Evolutionary conservation across 1,140 invertebrate species (phyloP), one percentile per base, ranked within the genome.

Genomic region (Globodera rostochiensis): DNA sequence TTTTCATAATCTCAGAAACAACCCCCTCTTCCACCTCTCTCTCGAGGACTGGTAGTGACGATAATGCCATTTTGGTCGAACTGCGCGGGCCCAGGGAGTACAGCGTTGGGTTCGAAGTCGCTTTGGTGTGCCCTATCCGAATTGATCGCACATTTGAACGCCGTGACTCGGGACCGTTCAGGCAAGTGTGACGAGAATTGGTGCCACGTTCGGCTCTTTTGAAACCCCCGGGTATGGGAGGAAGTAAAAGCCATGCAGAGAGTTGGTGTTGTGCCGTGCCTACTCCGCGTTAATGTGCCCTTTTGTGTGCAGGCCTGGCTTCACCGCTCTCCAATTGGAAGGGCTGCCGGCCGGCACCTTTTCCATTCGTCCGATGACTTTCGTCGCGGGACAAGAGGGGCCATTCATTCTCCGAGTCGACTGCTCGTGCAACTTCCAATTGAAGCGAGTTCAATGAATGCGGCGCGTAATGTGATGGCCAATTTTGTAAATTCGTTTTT

Each of bases 341-440:
- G 92, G 93, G 86, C 92, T 97, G 19, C 94, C 95, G 8, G 92
- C 94, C 0, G 96, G 96, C 46, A 92, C 92, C 6, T 96, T 96
- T 88, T 93, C 94, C 82, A 92, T 98, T 74, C 93, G 93, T 79
- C 94, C 95, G 15, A 94, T 94, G 36, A 98, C 96, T 3, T 98
- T 94, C 91, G 88, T 93, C 45, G 94, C 95, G 25, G 92, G 91
- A n/a, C 94, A 96, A 90, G 94, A 96, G 90, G 95, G 95, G 0
- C 94, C 95, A 0, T 98, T 97, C 91, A 94, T 98, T 87, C 90
- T 98, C 8, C 94, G 93, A 70, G 91, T 96, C 47, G 94, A 94
- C 90, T 93, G 93, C 45, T 90, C 91, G 19, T 88, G 89, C 66
- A 80, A 81, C 73, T 90, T 89, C 76, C 79, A 45, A n/a, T 47